phyloP scores from a whole-genome alignment of 2,113 vertebrate species.

The Lagopus leucura region DNA sequence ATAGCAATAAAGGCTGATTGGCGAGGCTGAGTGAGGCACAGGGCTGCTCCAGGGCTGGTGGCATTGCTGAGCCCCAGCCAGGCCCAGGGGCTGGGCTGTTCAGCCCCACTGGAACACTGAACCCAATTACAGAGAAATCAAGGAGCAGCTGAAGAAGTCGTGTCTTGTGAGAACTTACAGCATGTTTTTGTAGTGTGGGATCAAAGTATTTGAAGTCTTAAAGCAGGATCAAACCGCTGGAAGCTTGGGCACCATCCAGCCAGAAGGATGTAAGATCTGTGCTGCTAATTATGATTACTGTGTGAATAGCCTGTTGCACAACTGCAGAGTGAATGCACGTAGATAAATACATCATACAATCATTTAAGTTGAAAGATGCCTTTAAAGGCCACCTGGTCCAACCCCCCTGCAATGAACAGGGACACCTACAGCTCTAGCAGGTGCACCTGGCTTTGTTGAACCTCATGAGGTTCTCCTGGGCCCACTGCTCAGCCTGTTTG shows the following conservation, averaged over 20 bases:
- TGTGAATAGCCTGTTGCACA: background rate
- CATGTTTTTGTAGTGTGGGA: background rate
- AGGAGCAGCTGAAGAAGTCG: background rate
- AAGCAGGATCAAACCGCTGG: background rate
- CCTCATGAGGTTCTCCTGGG: too few relatives aligned
- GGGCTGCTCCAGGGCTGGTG: background rate
- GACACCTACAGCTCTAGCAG: too few relatives aligned
- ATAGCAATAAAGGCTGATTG: background rate
- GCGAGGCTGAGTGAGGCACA: rapidly evolving
- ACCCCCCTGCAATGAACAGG: too few relatives aligned
- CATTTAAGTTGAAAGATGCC: background rate
- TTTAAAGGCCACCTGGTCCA: background rate
- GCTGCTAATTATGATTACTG: background rate
- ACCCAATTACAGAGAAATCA: background rate
- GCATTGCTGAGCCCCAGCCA: background rate
- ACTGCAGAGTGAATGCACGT: background rate
- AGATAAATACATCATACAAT: background rate
- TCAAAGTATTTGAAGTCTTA: background rate
- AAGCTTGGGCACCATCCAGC: background rate
- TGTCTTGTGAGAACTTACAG: background rate
- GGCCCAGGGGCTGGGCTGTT: background rate
- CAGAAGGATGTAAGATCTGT: background rate
- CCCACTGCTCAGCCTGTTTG: too few relatives aligned
- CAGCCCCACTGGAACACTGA: background rate
- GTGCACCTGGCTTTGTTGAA: too few relatives aligned